Evolutionary conservation across 2,888 invertebrate genomes (phyloP).

Genomic region (Stenolophus ochropezus): DNA sequence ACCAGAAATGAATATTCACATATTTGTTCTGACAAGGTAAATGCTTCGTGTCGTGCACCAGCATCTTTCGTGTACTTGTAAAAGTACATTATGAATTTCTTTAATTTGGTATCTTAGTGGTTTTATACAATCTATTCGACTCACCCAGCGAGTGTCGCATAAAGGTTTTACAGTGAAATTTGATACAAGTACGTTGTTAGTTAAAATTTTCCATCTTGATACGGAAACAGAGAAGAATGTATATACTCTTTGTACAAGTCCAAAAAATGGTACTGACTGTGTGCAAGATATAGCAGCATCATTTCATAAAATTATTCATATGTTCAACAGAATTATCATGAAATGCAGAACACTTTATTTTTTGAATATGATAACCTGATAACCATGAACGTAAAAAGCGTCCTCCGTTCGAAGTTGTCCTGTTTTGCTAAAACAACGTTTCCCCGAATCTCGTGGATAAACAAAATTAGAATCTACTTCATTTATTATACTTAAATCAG

Average conservation of each 20-base stretch:
- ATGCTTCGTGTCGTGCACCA: conserved; percentile 21
- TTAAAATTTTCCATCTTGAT: not conserved
- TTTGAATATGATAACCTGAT: not conserved
- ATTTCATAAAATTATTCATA: not conserved
- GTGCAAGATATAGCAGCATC: not conserved
- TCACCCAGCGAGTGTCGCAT: conserved; percentile 1
- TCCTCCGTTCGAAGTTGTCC: not conserved
- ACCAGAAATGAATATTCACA: conserved; percentile 4
- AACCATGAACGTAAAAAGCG: not conserved
- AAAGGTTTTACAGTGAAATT: not conserved
- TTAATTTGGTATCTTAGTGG: conserved; percentile 1
- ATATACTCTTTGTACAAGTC: not conserved
- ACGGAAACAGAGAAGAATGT: not conserved
- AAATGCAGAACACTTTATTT: conserved; percentile 14
- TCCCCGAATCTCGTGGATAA: not conserved
- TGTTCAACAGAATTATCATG: not conserved
- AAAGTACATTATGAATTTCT: not conserved
- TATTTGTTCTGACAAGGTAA: conserved; percentile 16
- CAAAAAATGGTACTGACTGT: not conserved
- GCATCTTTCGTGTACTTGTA: conserved; percentile 22
- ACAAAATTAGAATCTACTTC: too few relatives aligned
- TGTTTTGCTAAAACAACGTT: not conserved
- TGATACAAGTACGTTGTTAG: not conserved
- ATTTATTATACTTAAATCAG: too few relatives aligned
- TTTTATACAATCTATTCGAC: conserved; percentile 16